A percentile compares a stretch with the other conserved stretches of the same genome.
These are phyloP conservation scores for Periparus ater DNA, from an alignment of 2,797 vertebrate genomes.

Conservation along the genomic window DNA sequence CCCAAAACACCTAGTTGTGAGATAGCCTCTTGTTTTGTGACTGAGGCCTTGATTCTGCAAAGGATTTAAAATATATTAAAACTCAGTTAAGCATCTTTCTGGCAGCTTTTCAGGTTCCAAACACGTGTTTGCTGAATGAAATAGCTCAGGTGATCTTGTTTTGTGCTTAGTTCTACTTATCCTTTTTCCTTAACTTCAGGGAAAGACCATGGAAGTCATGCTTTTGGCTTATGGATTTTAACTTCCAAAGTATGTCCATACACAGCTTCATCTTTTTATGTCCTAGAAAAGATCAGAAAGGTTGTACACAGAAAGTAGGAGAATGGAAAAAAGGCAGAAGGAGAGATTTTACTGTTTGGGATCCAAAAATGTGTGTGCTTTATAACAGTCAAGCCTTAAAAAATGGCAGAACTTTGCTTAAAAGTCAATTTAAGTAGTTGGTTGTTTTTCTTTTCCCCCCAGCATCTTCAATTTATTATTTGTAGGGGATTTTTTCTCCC, in stretches of 20 bases:
- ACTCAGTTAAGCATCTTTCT: background rate
- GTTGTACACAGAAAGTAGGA: background rate
- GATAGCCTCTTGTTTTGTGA: background rate
- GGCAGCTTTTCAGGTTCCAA: background rate
- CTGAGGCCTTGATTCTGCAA: background rate
- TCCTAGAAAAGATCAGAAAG: background rate
- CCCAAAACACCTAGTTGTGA: background rate
- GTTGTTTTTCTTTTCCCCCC: accelerated
- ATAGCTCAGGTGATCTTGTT: background rate
- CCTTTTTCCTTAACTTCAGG: background rate
- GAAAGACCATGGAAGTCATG: background rate
- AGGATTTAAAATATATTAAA: constrained; percentile 1
- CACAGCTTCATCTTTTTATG: background rate
- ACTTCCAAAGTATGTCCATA: background rate
- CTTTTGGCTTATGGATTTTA: background rate
- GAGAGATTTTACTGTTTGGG: background rate
- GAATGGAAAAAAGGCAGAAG: background rate
- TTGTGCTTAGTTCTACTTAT: background rate
- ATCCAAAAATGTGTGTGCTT: background rate
- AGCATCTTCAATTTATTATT: background rate
- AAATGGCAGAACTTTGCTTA: background rate
- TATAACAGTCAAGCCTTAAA: background rate
- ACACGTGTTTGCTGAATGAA: background rate
- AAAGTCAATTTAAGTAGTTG: background rate
- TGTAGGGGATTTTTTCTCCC: background rate